phyloP scores from a whole-genome alignment of 2,113 vertebrate species.

The Saccopteryx leptura region DNA sequence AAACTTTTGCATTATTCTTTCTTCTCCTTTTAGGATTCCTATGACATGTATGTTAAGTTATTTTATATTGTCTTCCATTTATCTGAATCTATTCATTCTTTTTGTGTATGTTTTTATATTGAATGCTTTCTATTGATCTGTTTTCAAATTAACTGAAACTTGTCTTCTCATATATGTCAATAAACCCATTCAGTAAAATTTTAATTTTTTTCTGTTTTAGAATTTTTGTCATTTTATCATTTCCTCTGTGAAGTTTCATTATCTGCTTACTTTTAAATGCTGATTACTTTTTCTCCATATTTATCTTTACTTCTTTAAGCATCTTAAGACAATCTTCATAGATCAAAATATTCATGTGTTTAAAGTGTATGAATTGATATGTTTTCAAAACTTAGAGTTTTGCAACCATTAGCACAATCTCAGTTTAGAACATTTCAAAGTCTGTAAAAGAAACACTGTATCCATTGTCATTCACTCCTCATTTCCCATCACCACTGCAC shows the following conservation, averaged over 20 bases:
- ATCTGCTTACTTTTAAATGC: not conserved
- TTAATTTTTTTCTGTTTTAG: not conserved
- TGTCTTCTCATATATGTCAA: not conserved
- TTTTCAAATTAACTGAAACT: not conserved
- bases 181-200: not conserved
- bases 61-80: not conserved
- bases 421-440: not conserved
- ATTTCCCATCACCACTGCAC: not conserved
- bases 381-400: not conserved
- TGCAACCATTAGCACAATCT: not conserved
- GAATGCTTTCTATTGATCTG: not conserved
- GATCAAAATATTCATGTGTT: not conserved
- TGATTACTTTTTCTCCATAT: not conserved
- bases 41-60: not conserved
- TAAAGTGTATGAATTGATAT: not conserved
- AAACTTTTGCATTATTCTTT: not conserved
- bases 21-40: not conserved
- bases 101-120: not conserved
- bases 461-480: not conserved
- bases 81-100: not conserved
- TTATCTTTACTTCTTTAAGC: not conserved
- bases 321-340: not conserved
- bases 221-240: not conserved
- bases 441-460: not conserved
- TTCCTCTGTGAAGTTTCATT: not conserved